phyloP scores from a whole-genome alignment of 2,797 vertebrate species.

The Liasis olivaceus region DNA sequence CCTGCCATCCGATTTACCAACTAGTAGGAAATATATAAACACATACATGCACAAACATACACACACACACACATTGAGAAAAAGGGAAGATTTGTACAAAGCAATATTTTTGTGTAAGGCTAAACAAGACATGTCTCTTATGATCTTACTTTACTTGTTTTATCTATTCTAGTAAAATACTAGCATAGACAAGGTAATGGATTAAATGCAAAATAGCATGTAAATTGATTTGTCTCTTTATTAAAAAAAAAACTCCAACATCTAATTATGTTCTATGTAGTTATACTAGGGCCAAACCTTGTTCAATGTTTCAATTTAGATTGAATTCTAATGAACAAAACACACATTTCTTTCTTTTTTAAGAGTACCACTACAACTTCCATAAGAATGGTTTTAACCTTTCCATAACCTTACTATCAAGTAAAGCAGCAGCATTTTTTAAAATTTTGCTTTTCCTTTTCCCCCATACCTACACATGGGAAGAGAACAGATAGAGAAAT shows the following conservation, averaged over 20 bases:
- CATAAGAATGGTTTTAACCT: not conserved
- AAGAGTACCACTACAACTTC: constrained; percentile 19
- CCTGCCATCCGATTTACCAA: constrained; percentile 55
- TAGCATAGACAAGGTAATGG: constrained; percentile 29
- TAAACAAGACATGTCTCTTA: constrained; percentile 63
- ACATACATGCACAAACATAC: not conserved
- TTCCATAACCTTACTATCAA: not conserved
- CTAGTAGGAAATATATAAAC: constrained; percentile 46
- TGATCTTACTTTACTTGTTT: constrained; percentile 61
- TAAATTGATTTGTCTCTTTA: constrained; percentile 41
- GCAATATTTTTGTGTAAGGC: constrained; percentile 63
- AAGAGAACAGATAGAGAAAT: not conserved
- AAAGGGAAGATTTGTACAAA: constrained; percentile 66
- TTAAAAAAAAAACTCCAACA: not conserved
- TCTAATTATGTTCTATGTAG: constrained; percentile 16
- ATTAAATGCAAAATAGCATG: constrained; percentile 60
- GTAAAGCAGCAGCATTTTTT: not conserved
- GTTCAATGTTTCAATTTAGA: constrained; percentile 30
- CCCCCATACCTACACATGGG: not conserved
- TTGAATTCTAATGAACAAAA: constrained; percentile 48
- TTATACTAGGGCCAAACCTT: constrained; percentile 43
- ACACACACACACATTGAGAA: constrained; percentile 2
- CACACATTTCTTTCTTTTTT: constrained; percentile 23
- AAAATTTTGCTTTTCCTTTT: not conserved
- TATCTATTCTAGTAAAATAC: constrained; percentile 54